Conservation (phyloP, 2,113 vertebrate genomes). For the Bucco capensis region DNA sequence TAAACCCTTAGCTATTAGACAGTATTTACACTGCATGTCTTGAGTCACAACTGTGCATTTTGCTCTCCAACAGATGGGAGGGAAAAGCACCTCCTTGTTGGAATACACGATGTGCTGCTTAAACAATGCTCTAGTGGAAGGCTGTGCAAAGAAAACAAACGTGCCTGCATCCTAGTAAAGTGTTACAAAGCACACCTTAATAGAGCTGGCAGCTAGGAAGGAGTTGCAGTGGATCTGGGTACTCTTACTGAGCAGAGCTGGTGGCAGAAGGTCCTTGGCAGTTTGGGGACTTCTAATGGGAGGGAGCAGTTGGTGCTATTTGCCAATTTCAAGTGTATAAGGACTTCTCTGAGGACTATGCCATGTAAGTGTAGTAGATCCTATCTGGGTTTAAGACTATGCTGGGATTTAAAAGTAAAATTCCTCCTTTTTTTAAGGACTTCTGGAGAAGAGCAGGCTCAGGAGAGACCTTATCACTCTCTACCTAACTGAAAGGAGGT, state of each 20-base stretch:
- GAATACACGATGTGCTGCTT: conserved; percentile 44
- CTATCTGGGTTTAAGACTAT: neutral
- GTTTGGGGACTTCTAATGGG: neutral
- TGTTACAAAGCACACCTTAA: neutral
- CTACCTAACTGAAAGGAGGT: too few species aligned
- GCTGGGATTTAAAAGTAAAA: neutral
- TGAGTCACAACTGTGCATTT: conserved; percentile 11
- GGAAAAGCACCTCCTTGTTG: conserved; percentile 12
- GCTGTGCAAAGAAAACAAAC: conserved; percentile 41
- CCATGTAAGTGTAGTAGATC: neutral
- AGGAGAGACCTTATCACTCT: too few species aligned
- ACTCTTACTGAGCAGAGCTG: neutral
- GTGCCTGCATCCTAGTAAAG: neutral
- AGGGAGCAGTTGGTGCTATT: conserved; percentile 7
- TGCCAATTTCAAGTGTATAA: neutral
- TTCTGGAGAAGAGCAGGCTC: too few species aligned
- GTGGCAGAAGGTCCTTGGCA: neutral
- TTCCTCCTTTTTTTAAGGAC: neutral
- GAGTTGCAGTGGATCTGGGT: neutral
- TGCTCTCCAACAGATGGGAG: conserved; percentile 47
- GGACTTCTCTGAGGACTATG: neutral
- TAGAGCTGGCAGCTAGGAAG: conserved; percentile 5
- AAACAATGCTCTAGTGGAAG: conserved; percentile 43
- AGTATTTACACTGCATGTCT: neutral
- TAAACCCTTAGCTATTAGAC: neutral